phyloP scores from a whole-genome alignment of 2,888 invertebrate genomes.

The Caradrina kadenii region DNA sequence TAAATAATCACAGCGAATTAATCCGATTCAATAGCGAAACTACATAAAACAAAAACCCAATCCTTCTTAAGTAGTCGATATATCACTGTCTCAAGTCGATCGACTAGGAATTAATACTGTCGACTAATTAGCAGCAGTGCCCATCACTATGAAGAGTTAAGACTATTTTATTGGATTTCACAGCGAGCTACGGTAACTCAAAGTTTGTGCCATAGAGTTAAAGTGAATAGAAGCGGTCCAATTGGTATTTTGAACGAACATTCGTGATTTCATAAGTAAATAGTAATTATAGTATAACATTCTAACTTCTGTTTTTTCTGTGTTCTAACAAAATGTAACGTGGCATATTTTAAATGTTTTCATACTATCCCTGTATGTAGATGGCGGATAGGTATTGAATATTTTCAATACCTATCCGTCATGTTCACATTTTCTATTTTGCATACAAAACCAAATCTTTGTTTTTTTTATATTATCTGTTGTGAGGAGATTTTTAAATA shows the following conservation, averaged over 20 bases:
- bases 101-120: conserved; percentile 35
- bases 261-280: no score
- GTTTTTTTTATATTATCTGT: no score
- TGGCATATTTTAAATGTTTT: no score
- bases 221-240: not conserved
- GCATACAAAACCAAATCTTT: no score
- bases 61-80: conserved; percentile 33
- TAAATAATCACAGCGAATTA: not conserved
- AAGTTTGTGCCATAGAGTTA: conserved; percentile 1
- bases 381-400: no score
- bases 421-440: no score
- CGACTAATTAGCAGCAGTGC: conserved; percentile 29
- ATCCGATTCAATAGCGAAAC: conserved; percentile 14
- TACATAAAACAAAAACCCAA: conserved; percentile 17
- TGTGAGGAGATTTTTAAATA: no score
- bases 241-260: not conserved
- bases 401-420: no score
- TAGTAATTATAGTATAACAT: no score
- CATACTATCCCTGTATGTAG: no score
- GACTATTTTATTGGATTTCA: conserved; percentile 47
- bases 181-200: conserved; percentile 14
- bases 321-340: no score
- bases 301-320: no score
- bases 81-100: conserved; percentile 31
- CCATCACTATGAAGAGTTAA: conserved; percentile 31